Evolutionary conservation across 2,797 vertebrate genomes (phyloP).

Genomic region (Craterocephalus amniculus): DNA sequence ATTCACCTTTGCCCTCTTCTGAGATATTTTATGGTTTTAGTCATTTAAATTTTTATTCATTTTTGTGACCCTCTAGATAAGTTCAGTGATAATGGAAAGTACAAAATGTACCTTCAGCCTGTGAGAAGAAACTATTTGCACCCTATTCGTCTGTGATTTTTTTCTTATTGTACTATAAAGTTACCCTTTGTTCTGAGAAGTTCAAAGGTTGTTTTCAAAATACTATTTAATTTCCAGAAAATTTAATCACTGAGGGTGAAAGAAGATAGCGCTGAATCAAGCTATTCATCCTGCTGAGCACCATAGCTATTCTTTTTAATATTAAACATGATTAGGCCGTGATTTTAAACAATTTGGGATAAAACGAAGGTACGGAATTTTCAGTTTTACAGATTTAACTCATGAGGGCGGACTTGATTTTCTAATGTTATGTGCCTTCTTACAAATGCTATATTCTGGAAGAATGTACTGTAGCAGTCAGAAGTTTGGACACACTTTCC

Average conservation of each 20-base stretch:
- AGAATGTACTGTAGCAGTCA: too few relatives aligned
- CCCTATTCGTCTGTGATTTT: not conserved
- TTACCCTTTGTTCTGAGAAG: constrained; percentile 15
- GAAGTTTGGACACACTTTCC: too few relatives aligned
- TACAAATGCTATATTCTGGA: too few relatives aligned
- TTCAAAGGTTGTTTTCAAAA: constrained; percentile 10
- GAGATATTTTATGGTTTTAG: not conserved
- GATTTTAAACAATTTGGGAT: too few relatives aligned
- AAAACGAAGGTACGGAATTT: too few relatives aligned
- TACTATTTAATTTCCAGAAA: constrained; percentile 12
- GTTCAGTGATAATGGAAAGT: constrained; percentile 19
- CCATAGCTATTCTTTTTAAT: not conserved
- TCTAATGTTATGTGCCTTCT: too few relatives aligned
- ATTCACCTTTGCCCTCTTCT: constrained; percentile 7
- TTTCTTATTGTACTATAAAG: not conserved
- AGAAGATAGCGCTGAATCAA: not conserved
- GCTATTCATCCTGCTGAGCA: not conserved
- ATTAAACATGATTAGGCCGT: too few relatives aligned
- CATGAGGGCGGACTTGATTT: too few relatives aligned
- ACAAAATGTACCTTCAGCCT: constrained; percentile 9
- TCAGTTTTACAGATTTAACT: too few relatives aligned
- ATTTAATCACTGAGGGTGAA: constrained; percentile 4
- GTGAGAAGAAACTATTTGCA: not conserved
- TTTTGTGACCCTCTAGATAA: constrained; percentile 1
- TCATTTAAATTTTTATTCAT: too few relatives aligned